phyloP scores from a whole-genome alignment of 2,113 vertebrate species.

The Rhabdomys dilectus region DNA sequence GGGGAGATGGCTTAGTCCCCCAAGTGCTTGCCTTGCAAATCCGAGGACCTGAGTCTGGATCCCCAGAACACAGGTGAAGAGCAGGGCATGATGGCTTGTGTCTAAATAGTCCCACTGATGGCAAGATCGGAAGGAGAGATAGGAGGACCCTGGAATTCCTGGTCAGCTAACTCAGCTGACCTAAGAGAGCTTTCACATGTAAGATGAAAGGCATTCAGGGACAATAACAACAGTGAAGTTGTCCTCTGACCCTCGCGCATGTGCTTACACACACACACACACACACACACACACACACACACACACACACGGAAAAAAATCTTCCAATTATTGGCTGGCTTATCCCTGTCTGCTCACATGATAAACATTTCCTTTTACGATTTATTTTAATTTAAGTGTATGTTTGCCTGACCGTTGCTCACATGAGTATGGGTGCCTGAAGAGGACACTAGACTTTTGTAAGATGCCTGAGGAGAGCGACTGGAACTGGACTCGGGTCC shows the following conservation, averaged over 20 bases:
- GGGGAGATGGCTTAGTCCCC: not conserved
- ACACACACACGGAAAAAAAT: not conserved
- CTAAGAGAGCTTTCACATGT: not conserved
- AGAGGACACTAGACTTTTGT: not conserved
- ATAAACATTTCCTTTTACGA: not conserved
- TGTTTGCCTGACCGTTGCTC: not conserved
- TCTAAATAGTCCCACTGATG: not conserved
- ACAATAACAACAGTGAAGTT: not conserved
- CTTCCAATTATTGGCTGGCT: not conserved
- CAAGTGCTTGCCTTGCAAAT: not conserved
- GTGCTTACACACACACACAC: not conserved
- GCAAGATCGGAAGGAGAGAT: not conserved
- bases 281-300: not conserved
- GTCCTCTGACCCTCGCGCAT: no score
- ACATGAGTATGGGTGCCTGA: not conserved
- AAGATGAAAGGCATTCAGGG: not conserved
- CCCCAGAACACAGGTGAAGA: not conserved
- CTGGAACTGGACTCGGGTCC: not conserved
- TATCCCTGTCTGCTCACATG: not conserved
- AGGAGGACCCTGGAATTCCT: not conserved
- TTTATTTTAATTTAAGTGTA: not conserved
- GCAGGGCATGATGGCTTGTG: not conserved
- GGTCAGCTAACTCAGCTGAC: not conserved
- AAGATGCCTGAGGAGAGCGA: not conserved
- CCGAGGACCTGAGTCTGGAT: not conserved